Base-by-base conservation (phyloP, 2,113 vertebrate species). In the Platichthys stellatus region DNA sequence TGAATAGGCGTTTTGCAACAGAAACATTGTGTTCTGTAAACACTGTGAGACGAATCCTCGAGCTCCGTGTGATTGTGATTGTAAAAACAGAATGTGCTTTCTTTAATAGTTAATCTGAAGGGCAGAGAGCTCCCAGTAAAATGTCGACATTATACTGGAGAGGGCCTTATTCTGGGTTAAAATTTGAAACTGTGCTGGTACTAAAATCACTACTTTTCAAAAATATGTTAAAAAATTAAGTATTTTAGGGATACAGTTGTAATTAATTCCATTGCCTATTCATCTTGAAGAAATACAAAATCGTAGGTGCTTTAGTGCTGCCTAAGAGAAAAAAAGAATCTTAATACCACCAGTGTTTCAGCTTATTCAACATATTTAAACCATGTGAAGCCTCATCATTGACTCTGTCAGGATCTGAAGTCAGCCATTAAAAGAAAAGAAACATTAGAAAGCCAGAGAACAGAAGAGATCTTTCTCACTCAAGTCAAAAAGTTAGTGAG, bases 1-100 rank as follows among this genome's bases (percentile, higher is more conserved):
- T 88, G 87, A 90, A 80, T 56, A 40, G 28, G 75, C 87, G 35
- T 73, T 84, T 86, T 80, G 38, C 66, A 69, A 76, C 63, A 9
- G 71, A 75, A 80, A 74, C 51, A 61, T 0, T 68, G 74, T 59
- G 65, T 68, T 62, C 72, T 17, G 8, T 23, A 74, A 86, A 76
- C 64, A 57, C 38, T 38, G 43, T 57, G 18, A 59, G 63, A 60
- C 13, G 35, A 63, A 47, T 59, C 69, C 64, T 66, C 63, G 59
- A 69, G 72, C 35, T 64, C 45, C 67, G 38, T 77, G 76, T 71
- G 35, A 80, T 47, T 64, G n/a, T 12, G 49, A 78, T 47, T 71
- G 74, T 60, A 77, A 35, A 69, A 76, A 70, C 53, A 12, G 70
- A 75, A 60, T 47, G 57, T 18, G 1, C 45, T 13, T 7, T 51